Percentiles rank a stretch among this genome's conserved stretches.
These are phyloP conservation scores for Carlito syrichta DNA, from an alignment of 2,113 vertebrate genomes.

Conservation along the genomic window DNA sequence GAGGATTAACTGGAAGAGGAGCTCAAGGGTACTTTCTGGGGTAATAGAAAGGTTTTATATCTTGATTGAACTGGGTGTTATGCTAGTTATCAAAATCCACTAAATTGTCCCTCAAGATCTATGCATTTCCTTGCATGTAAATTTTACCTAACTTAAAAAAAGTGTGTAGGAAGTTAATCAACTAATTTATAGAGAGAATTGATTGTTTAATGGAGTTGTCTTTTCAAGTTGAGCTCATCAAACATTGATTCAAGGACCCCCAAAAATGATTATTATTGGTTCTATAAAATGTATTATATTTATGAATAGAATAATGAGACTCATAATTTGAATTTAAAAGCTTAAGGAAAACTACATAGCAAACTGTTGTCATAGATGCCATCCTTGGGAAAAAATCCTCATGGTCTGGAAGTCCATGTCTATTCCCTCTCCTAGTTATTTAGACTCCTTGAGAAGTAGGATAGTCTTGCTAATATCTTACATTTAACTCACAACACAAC, in stretches of 20 bases:
- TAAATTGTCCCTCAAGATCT: background rate
- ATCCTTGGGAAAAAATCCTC: background rate
- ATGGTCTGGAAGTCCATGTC: background rate
- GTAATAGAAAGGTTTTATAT: background rate
- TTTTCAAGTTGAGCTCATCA: slow-evolving; percentile 29
- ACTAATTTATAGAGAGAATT: background rate
- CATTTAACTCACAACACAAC: background rate
- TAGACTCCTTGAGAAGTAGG: background rate
- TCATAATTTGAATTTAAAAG: slow-evolving; percentile 25
- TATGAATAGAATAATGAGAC: slow-evolving; percentile 34
- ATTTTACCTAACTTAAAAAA: slow-evolving; percentile 17
- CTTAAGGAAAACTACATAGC: background rate
- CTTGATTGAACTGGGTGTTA: background rate
- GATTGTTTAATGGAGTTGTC: slow-evolving; percentile 38
- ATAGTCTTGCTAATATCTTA: background rate
- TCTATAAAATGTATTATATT: slow-evolving; percentile 34
- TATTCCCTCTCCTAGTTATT: background rate
- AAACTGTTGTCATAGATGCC: background rate
- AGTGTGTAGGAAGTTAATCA: background rate
- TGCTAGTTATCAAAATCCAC: background rate
- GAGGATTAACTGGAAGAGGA: background rate
- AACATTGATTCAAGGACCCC: slow-evolving; percentile 35
- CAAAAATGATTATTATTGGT: slow-evolving; percentile 28
- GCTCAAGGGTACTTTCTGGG: background rate
- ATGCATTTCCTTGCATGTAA: background rate